Conservation (phyloP, 2,113 vertebrate genomes). For the Scartelaos histophorus region DNA sequence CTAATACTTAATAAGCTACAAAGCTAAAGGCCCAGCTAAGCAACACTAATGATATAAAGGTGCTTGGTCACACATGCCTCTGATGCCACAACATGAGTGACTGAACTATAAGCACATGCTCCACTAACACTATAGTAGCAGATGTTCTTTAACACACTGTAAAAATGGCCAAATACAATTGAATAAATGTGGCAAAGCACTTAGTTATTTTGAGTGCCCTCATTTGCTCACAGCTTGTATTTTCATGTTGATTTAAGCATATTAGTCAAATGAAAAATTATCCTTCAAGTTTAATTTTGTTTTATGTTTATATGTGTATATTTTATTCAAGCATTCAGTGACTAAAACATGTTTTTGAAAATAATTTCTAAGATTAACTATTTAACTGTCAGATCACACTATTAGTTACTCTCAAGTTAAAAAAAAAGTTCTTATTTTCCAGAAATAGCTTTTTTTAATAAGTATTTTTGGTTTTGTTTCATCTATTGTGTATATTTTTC, state of each 20-base stretch:
- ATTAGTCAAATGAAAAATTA: constrained; percentile 14
- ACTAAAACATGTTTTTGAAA: constrained; percentile 49
- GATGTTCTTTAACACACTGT: constrained; percentile 10
- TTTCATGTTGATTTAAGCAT: constrained; percentile 13
- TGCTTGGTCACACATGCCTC: constrained; percentile 26
- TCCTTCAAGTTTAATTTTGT: constrained; percentile 25
- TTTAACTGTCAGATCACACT: constrained; percentile 49
- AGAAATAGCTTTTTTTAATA: constrained; percentile 29
- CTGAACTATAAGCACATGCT: constrained; percentile 46
- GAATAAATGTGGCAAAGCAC: constrained; percentile 55
- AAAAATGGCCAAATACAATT: constrained; percentile 32
- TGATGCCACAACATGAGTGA: constrained; percentile 28
- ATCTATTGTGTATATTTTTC: constrained; percentile 25
- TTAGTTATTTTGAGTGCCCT: constrained; percentile 39
- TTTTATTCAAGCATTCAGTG: constrained; percentile 49
- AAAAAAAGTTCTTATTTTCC: constrained; percentile 14
- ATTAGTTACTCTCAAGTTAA: constrained; percentile 24
- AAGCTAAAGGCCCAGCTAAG: constrained; percentile 20
- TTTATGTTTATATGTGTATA: constrained; percentile 55
- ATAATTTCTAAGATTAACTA: constrained; percentile 52
- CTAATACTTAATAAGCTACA: constrained; percentile 24
- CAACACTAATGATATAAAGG: constrained; percentile 34
- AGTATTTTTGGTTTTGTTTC: constrained; percentile 4
- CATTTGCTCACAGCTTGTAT: constrained; percentile 22
- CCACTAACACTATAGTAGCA: constrained; percentile 22